These are phyloP conservation scores for Elmis aenea DNA, from an alignment of 2,888 invertebrate genomes.

Conservation along the genomic window DNA sequence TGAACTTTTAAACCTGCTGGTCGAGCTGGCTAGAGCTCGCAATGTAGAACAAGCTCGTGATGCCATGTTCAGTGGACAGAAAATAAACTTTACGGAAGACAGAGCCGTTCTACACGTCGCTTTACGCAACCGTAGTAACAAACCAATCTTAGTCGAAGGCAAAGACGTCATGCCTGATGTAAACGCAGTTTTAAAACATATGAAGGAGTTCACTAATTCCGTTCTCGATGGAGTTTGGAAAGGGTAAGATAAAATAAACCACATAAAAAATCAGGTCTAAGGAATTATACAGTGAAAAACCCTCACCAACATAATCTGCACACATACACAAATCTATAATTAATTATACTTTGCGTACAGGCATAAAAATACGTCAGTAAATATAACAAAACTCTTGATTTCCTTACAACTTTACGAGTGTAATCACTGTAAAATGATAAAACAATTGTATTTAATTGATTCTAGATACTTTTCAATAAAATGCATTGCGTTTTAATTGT, in stretches of 20 bases:
- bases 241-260: conserved; percentile 49
- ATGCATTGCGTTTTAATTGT: too few species aligned
- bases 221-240: conserved; percentile 68
- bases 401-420: too few species aligned
- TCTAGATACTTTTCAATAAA: too few species aligned
- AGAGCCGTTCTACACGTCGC: conserved; percentile 94
- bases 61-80: conserved; percentile 89
- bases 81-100: conserved; percentile 96
- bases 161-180: conserved; percentile 92
- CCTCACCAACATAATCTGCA: too few species aligned
- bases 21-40: conserved; percentile 77
- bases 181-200: conserved; percentile 84
- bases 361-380: too few species aligned
- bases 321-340: too few species aligned
- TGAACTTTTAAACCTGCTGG: conserved; percentile 66
- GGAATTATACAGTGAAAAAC: too few species aligned
- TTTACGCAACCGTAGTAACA: conserved; percentile 78
- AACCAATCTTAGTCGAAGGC: conserved; percentile 75
- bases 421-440: too few species aligned
- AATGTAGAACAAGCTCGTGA: conserved; percentile 81
- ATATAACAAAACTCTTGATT: too few species aligned
- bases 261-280: too few species aligned
- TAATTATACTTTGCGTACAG: too few species aligned
- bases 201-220: conserved; percentile 86
- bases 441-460: too few species aligned